Conservation (phyloP, 2,888 invertebrate genomes). For the Branchellion lobata region DNA sequence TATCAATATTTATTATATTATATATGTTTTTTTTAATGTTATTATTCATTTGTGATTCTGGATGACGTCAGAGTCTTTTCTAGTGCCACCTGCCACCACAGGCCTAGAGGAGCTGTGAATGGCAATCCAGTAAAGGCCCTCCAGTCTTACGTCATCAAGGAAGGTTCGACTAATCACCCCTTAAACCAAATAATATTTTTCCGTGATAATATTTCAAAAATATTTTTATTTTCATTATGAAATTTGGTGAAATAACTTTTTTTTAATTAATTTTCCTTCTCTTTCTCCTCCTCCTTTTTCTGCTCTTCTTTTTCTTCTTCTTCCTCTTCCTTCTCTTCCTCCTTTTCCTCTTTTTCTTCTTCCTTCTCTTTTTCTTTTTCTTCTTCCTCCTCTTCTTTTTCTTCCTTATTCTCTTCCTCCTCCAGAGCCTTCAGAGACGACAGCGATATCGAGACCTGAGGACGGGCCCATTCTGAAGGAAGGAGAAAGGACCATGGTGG, state of each 20-base stretch:
- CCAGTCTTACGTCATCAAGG: slow-evolving; percentile 61
- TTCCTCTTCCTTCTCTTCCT: too few relatives aligned
- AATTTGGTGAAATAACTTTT: background rate
- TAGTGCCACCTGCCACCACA: background rate
- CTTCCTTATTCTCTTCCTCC: too few relatives aligned
- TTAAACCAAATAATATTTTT: too few relatives aligned
- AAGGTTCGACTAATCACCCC: slow-evolving; percentile 55
- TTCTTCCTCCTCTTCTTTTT: too few relatives aligned
- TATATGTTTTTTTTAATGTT: too few relatives aligned
- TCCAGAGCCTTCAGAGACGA: background rate
- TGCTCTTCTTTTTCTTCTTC: too few relatives aligned
- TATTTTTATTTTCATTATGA: background rate
- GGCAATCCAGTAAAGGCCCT: slow-evolving; percentile 58
- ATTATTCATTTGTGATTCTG: background rate
- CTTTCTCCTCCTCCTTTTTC: too few relatives aligned
- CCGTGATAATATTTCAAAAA: too few relatives aligned
- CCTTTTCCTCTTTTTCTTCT: background rate
- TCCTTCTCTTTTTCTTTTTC: too few relatives aligned
- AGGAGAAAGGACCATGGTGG: slow-evolving; percentile 84
- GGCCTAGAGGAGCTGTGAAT: slow-evolving; percentile 30
- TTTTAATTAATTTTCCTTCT: too few relatives aligned
- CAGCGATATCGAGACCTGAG: slow-evolving; percentile 31
- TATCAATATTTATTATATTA: too few relatives aligned
- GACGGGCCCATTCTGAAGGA: slow-evolving; percentile 68
- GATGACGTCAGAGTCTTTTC: background rate